Conservation (phyloP, 2,888 invertebrate species). For the Hartigia nigra region DNA sequence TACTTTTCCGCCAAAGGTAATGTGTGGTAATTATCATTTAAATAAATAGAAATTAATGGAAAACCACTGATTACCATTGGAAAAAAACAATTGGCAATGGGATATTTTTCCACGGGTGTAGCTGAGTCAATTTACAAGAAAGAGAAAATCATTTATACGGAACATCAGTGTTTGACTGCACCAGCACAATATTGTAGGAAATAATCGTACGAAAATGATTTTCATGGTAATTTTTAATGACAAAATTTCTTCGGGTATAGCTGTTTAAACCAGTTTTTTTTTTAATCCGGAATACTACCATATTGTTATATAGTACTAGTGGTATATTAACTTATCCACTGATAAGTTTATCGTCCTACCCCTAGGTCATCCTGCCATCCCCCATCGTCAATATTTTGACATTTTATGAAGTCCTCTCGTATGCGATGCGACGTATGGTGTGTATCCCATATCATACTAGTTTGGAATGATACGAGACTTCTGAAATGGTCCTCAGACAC, state of each 20-base stretch:
- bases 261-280: too few species aligned
- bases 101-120: too few species aligned
- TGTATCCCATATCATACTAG: not conserved
- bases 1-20: too few species aligned
- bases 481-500: not conserved
- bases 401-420: not conserved
- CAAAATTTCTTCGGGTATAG: too few species aligned
- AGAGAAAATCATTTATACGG: not conserved
- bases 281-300: too few species aligned
- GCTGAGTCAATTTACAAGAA: not conserved
- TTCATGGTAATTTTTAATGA: too few species aligned
- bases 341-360: not conserved
- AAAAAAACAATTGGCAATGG: too few species aligned
- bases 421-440: not conserved
- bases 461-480: not conserved
- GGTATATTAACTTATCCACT: not conserved
- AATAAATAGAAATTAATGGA: too few species aligned
- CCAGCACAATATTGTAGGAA: too few species aligned
- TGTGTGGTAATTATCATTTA: too few species aligned
- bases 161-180: not conserved
- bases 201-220: too few species aligned
- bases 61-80: too few species aligned
- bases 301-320: not conserved
- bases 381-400: not conserved
- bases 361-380: not conserved